Evolutionary conservation across 2,888 invertebrate genomes (phyloP), one percentile per base, ranked within the genome.

Genomic region (Plagiodera versicolora): DNA sequence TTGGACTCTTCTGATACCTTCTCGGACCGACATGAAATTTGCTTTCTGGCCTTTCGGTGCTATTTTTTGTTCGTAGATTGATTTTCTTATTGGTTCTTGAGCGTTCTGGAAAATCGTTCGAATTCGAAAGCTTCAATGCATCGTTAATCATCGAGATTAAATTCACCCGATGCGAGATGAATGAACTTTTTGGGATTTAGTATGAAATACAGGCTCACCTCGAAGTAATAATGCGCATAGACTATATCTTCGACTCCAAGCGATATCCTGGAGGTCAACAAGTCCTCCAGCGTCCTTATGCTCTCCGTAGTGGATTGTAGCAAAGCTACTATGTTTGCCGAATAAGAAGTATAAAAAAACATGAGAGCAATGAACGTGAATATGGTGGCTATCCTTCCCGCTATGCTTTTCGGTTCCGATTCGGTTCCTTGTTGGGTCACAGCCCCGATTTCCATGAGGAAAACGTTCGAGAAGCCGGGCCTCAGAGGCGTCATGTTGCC

Each of bases 251-350:
- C 85, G 0, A 85, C 84, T 0, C 86, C 88, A 0, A 89, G 69
- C 67, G 84, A 83, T 8, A 90, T 76, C 0, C 87, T 86, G 0
- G 87, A 86, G 11, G 80, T 67, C 0, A 83, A 76, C 14, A 89
- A 80, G 66, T 87, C 85, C 0, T 81, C 74, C 10, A 86, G 64
- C 0, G 82, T 84, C 39, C 77, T 81, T 54, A 89, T 84, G 49
- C 84, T 83, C 57, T 81, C 79, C 0, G 87, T 84, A 0, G 87
- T 85, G 0, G 88, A 85, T 69, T 88, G 88, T 2, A 89, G 81
- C 9, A 89, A 77, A 5, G 87, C 87, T 1, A 89, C 87, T 47
- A 89, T 87, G 73, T 86, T 87, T 0, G 88, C 89, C 0, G 87
- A 85, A 72, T 87, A 89, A 0, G 88, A 85, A 0, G 86, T 85